phyloP scores from a whole-genome alignment of 2,888 invertebrate species.

The Alloplasta piceator region DNA sequence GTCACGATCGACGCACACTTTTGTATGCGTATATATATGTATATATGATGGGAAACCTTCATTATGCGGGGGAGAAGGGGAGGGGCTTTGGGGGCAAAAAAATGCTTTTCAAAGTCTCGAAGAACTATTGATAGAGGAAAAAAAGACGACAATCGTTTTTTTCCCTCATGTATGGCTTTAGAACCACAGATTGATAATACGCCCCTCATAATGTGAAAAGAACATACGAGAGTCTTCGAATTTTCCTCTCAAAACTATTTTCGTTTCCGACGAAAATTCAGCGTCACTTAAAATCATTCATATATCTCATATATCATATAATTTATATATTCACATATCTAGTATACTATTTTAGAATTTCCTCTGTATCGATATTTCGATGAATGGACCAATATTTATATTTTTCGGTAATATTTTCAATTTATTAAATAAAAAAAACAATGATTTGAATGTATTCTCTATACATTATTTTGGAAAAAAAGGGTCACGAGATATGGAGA shows the following conservation, averaged over 20 bases:
- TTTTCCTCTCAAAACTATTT: too few species aligned
- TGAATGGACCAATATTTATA: neutral
- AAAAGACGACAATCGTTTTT: neutral
- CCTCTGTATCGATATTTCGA: too few species aligned
- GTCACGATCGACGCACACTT: slow-evolving; percentile 50
- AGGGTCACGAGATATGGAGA: too few species aligned
- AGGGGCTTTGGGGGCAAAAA: neutral
- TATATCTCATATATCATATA: too few species aligned
- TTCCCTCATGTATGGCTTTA: too few species aligned
- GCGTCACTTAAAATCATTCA: too few species aligned
- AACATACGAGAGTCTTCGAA: too few species aligned
- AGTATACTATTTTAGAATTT: too few species aligned
- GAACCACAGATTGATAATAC: too few species aligned
- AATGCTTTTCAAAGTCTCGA: neutral
- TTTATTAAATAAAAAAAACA: neutral
- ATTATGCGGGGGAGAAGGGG: neutral
- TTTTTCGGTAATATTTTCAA: neutral
- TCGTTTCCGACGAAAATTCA: too few species aligned
- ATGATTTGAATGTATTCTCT: neutral
- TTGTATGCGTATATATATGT: neutral
- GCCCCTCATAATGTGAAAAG: too few species aligned
- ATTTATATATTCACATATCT: too few species aligned
- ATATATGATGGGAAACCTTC: neutral
- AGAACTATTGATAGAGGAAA: slow-evolving; percentile 1
- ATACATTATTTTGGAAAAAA: neutral